Evolutionary conservation across 2,888 invertebrate genomes (phyloP), one percentile per base, ranked within the genome.

Genomic region (Tenthredo notha): DNA sequence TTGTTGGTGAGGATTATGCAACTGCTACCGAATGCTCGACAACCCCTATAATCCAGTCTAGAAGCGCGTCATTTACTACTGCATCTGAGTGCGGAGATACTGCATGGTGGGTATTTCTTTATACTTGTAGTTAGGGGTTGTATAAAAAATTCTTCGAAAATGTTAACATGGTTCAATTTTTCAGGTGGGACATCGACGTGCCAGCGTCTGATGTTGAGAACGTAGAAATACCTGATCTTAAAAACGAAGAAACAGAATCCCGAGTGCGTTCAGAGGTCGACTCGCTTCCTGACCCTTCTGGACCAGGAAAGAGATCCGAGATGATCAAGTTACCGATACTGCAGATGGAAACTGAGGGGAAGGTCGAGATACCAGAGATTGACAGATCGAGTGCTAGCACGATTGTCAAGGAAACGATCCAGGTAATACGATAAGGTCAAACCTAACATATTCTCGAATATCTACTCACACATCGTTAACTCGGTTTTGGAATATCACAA

Each of bases 21-120:
- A 96, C 96, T 2, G 96, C 96, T 18, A 96, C 96, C 0, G 96
- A 96, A 89, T 95, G 95, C 89, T 96, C 96, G 72, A 94, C 95
- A 6, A 96, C 96, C 43, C 96, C 93, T 40, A 88, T 90, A 65
- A 88, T 88, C 54, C 89, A 90, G 85, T 96, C 96, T 7, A 94
- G 96, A 85, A 96, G 96, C 43, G 96, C 96, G 29, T 96, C 96
- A 1, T 96, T 96, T 92, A 96, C 96, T 89, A 96, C 96, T 0
- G 96, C 96, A 15, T 96, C 96, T 0, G 96, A 96, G 91, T 95
- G 95, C 87, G 96, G 96, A 86, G 94, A 94, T 65, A 95, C 87
- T 67, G 85, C 72, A 65, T 85, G 85, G 85, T 85, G 29, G 15
- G 43, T 37, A 21, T n/a, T 58, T 58, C 10, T n/a, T 29, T 21